Conservation (phyloP, 2,888 invertebrate species). For the Drosophila recens region DNA sequence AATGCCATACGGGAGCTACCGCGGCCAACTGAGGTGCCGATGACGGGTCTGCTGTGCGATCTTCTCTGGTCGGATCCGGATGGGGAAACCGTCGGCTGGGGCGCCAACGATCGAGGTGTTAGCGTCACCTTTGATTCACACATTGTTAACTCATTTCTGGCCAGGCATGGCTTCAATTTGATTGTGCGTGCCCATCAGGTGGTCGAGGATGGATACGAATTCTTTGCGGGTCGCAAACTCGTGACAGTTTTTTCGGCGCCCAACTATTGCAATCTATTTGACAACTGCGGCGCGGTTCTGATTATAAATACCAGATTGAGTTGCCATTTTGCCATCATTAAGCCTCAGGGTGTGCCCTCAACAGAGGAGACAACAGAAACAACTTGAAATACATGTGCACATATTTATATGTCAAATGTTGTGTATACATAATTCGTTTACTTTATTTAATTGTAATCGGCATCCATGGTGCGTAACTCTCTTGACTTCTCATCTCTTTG, state of each 20-base stretch:
- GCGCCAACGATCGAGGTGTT: slow-evolving; percentile 26
- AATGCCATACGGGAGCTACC: slow-evolving; percentile 16
- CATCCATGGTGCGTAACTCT: slow-evolving; percentile 32
- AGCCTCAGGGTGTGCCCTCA: not conserved
- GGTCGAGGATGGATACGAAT: slow-evolving; percentile 50
- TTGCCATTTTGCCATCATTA: slow-evolving; percentile 30
- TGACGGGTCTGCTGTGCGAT: slow-evolving; percentile 33
- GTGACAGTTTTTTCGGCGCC: slow-evolving; percentile 46
- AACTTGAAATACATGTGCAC: slow-evolving; percentile 2
- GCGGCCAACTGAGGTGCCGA: slow-evolving; percentile 30
- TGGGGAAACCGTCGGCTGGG: not conserved
- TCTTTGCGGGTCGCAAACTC: slow-evolving; percentile 30
- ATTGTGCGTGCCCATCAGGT: slow-evolving; percentile 43
- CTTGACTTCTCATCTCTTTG: slow-evolving; percentile 4
- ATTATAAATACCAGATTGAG: slow-evolving; percentile 1
- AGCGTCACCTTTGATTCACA: slow-evolving; percentile 20
- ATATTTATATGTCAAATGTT: slow-evolving; percentile 9
- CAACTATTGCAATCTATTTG: slow-evolving; percentile 42
- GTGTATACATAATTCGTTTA: slow-evolving; percentile 54
- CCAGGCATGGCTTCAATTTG: slow-evolving; percentile 14
- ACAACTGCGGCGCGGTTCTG: slow-evolving; percentile 31
- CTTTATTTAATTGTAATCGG: slow-evolving; percentile 56
- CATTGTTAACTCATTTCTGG: slow-evolving; percentile 16
- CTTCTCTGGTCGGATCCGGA: slow-evolving; percentile 45
- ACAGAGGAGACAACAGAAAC: not conserved